Evolutionary conservation across 2,888 invertebrate species (phyloP).

Genomic region (Euproctis similis): DNA sequence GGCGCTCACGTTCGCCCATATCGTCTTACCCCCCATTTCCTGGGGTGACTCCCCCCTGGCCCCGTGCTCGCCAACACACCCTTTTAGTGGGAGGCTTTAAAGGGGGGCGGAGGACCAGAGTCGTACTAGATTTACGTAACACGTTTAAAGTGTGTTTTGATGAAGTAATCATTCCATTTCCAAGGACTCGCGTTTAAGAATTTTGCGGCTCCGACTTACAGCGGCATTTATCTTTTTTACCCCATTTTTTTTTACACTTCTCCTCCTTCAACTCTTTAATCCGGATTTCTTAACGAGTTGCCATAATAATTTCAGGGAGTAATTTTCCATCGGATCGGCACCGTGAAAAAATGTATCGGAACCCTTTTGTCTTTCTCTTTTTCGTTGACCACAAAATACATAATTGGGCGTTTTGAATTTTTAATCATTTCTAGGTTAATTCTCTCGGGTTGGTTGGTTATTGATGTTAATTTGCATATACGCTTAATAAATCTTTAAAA

Average conservation of each 20-base stretch:
- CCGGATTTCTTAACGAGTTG: constrained; percentile 61
- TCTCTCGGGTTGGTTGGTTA: too few relatives aligned
- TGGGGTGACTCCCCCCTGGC: constrained; percentile 40
- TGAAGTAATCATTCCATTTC: constrained; percentile 76
- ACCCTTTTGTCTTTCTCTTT: too few relatives aligned
- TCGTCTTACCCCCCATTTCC: constrained; percentile 72
- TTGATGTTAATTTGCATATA: too few relatives aligned
- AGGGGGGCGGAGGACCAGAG: constrained; percentile 42
- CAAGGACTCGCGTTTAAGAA: constrained; percentile 73
- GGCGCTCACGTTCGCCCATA: constrained; percentile 77
- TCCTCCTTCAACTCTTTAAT: constrained; percentile 68
- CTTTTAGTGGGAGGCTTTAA: constrained; percentile 53
- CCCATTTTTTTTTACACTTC: too few relatives aligned
- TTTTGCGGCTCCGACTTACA: constrained; percentile 62
- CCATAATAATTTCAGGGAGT: constrained; percentile 48
- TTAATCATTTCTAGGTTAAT: constrained; percentile 2
- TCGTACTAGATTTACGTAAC: constrained; percentile 76
- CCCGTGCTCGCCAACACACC: constrained; percentile 42
- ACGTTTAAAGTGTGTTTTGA: constrained; percentile 77
- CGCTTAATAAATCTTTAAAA: too few relatives aligned
- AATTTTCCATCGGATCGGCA: constrained; percentile 41
- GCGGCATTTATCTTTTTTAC: constrained; percentile 50
- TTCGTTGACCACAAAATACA: constrained; percentile 15
- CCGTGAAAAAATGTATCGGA: constrained; percentile 38
- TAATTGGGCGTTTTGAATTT: constrained; percentile 20